Percentiles rank a stretch among this genome's conserved stretches.
Conservation (phyloP, 2,888 invertebrate species). For the Thymelicus acteon region DNA sequence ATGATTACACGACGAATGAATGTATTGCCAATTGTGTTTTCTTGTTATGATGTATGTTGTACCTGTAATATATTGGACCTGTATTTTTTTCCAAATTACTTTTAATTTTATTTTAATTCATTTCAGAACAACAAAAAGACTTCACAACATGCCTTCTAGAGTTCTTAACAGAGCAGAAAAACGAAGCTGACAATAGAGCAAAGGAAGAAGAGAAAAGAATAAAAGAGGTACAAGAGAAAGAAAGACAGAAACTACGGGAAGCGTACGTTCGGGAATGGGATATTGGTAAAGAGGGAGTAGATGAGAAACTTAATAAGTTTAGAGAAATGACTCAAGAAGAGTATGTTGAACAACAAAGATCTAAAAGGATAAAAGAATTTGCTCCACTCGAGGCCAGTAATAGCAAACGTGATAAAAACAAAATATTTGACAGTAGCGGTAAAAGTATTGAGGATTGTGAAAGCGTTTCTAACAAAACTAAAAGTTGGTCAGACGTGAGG, state of each 20-base stretch:
- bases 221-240: conserved; percentile 75
- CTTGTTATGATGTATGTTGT: no score
- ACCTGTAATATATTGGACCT: no score
- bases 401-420: conserved; percentile 50
- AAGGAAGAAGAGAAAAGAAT: conserved; percentile 68
- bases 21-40: no score
- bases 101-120: conserved; percentile 15
- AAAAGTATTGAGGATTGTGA: conserved; percentile 46
- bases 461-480: conserved; percentile 26
- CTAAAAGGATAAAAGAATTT: conserved; percentile 90
- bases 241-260: conserved; percentile 79
- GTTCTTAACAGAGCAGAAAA: conserved; percentile 77
- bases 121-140: conserved; percentile 72
- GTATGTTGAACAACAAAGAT: conserved; percentile 90
- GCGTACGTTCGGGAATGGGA: conserved; percentile 89
- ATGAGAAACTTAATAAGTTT: conserved; percentile 73
- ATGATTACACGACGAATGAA: no score
- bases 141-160: conserved; percentile 71
- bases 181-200: conserved; percentile 75
- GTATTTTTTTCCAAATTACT: no score
- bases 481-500: conserved; percentile 73
- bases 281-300: conserved; percentile 87
- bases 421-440: conserved; percentile 66
- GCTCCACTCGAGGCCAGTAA: conserved; percentile 85
- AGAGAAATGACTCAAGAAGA: conserved; percentile 89